phyloP scores from a whole-genome alignment of 2,888 invertebrate genomes.

The Eupithecia centaureata region DNA sequence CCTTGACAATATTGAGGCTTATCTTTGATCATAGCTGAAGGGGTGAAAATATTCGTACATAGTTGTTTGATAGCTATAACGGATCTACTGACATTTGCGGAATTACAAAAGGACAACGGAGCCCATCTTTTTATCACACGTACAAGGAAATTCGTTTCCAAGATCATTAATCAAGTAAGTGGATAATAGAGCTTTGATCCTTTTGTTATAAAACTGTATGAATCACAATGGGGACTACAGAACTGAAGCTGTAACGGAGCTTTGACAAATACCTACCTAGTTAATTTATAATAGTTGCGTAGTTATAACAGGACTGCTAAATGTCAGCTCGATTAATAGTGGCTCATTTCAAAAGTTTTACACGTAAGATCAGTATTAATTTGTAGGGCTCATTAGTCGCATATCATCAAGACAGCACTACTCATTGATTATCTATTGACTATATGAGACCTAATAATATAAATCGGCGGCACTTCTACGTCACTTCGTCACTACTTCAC shows the following conservation, averaged over 20 bases:
- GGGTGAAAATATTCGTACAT: neutral
- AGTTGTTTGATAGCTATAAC: neutral
- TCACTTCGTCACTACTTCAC: neutral
- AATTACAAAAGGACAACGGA: constrained; percentile 19
- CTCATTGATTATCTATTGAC: no score
- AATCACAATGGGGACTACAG: neutral
- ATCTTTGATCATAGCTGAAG: neutral
- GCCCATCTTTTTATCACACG: constrained; percentile 7
- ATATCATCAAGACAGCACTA: no score
- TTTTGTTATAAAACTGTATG: constrained; percentile 1
- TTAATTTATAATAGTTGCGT: neutral
- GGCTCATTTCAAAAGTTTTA: no score
- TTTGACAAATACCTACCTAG: neutral
- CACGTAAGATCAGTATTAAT: no score
- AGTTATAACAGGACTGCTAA: no score
- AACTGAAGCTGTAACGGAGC: neutral
- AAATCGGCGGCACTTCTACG: no score
- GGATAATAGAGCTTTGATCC: constrained; percentile 6
- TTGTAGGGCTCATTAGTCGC: no score
- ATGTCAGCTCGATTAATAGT: no score
- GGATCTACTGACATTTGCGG: neutral
- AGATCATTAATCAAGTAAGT: constrained; percentile 14
- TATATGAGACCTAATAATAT: no score
- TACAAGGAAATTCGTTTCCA: constrained; percentile 11
- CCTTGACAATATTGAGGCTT: neutral